Evolutionary conservation across 2,797 vertebrate genomes (phyloP), one percentile per base, ranked within the genome.

Genomic region (Salmo trutta): DNA sequence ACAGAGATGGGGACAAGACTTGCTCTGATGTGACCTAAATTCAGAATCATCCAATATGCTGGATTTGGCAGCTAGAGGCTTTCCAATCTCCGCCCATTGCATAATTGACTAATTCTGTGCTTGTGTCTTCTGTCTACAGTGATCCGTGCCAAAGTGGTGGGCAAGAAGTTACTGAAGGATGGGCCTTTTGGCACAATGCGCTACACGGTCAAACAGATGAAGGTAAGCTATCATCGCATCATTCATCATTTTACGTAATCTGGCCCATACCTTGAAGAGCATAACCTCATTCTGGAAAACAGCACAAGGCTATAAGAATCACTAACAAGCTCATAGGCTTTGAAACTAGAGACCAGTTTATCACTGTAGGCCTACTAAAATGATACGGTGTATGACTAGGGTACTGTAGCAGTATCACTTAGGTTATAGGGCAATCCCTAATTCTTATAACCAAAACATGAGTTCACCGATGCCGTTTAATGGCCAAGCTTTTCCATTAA

Each of bases 151-250:
- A 98, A 99, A 90, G 96, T 99, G 81, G 97, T 99, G 77, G 98
- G 95, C 12, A 99, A 99, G 95, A 99, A 99, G 90, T 92, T 97
- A 0, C 93, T 99, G 94, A 95, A 95, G 77, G 97, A 98, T 4
- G 96, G 96, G n/a, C 96, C 96, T 0, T 99, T 97, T 73, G 97
- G 97, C 80, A 98, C 97, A 0, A 94, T 99, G 95, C 91, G 96
- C 86, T 99, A 99, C 91, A 98, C 97, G 0, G 92, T 99, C 84
- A 99, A 99, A 87, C 98, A 99, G 88, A 98, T 96, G 96, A 99
- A 99, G 96, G 98, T 96, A 78, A 92, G 92, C 89, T 75, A 53
- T 59, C 15, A 27, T 27, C 1, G 2, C 33, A 36, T 41, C 47
- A 52, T 1, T 54, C 52, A 17, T 2, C 41, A 24, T 24, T 62